Percentiles rank a stretch among this genome's conserved stretches.
phyloP scores from a whole-genome alignment of 2,113 vertebrate genomes.

The Amphilophus citrinellus region DNA sequence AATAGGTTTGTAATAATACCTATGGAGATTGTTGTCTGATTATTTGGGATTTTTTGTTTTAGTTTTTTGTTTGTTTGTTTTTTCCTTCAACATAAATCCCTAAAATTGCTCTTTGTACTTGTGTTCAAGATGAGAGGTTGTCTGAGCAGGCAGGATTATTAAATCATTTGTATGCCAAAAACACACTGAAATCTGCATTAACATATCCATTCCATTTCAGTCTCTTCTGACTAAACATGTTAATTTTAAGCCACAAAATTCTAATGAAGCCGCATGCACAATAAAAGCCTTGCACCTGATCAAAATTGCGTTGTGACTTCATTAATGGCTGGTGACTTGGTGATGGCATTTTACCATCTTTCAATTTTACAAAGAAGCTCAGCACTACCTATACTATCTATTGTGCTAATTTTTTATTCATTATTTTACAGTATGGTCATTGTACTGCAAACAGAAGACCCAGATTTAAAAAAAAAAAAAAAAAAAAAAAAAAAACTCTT shows the following conservation, averaged over 20 bases:
- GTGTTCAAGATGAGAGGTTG: slow-evolving; percentile 27
- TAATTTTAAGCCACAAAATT: background rate
- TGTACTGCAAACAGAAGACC: background rate
- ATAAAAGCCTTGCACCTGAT: slow-evolving; percentile 27
- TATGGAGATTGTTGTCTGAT: background rate
- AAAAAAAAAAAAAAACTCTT: background rate
- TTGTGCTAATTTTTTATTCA: background rate
- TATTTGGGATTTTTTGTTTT: background rate
- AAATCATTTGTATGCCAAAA: slow-evolving; percentile 15
- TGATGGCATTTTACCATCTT: background rate
- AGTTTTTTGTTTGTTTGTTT: background rate
- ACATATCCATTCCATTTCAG: slow-evolving; percentile 31
- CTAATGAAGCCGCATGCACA: slow-evolving; percentile 6
- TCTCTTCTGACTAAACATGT: background rate
- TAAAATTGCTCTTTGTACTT: slow-evolving; percentile 9
- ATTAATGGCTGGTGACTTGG: background rate
- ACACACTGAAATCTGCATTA: slow-evolving; percentile 11
- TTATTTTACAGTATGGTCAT: background rate
- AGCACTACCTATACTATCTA: background rate
- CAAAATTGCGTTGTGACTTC: background rate
- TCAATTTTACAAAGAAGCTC: background rate
- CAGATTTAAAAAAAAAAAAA: no score
- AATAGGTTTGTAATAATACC: background rate
- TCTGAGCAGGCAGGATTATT: background rate
- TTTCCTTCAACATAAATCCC: background rate